These are phyloP conservation scores for Ochropacha duplaris DNA, from an alignment of 2,888 invertebrate genomes.

Conservation along the genomic window DNA sequence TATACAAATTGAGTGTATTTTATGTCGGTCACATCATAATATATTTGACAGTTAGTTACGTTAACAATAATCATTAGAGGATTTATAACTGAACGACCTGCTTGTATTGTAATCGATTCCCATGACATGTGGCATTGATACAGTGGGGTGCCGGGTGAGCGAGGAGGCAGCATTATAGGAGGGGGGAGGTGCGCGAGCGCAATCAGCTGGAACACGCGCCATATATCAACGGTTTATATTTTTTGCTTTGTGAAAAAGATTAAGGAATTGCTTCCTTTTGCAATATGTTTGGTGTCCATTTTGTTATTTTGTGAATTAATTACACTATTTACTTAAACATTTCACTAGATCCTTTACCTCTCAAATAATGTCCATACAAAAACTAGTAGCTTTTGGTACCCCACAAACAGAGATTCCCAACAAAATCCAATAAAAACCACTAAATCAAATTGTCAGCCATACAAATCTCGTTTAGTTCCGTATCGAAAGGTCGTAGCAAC, in stretches of 20 bases:
- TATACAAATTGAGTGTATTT: too few species aligned
- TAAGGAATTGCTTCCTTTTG: slow-evolving; percentile 7
- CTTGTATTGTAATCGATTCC: slow-evolving; percentile 58
- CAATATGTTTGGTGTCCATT: slow-evolving; percentile 7
- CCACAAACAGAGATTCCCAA: slow-evolving; percentile 12
- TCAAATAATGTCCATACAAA: slow-evolving; percentile 6
- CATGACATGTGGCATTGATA: slow-evolving; percentile 48
- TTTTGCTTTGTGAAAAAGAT: neutral
- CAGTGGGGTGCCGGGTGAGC: slow-evolving; percentile 24
- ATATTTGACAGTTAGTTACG: neutral
- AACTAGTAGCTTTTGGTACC: neutral
- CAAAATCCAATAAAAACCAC: slow-evolving; percentile 36
- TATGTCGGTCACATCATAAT: too few species aligned
- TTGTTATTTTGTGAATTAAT: neutral
- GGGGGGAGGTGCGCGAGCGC: slow-evolving; percentile 2
- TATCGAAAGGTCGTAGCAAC: slow-evolving; percentile 24
- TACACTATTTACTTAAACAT: too few species aligned
- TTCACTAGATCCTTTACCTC: too few species aligned
- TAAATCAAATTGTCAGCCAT: slow-evolving; percentile 47
- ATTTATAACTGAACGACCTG: slow-evolving; percentile 40
- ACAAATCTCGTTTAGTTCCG: slow-evolving; percentile 26
- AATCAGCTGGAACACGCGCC: slow-evolving; percentile 3
- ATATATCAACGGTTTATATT: slow-evolving; percentile 10
- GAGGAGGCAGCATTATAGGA: slow-evolving; percentile 1
- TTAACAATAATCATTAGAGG: slow-evolving; percentile 47